These are phyloP conservation scores for Podiceps cristatus DNA, from an alignment of 2,113 vertebrate species.

Conservation along the genomic window DNA sequence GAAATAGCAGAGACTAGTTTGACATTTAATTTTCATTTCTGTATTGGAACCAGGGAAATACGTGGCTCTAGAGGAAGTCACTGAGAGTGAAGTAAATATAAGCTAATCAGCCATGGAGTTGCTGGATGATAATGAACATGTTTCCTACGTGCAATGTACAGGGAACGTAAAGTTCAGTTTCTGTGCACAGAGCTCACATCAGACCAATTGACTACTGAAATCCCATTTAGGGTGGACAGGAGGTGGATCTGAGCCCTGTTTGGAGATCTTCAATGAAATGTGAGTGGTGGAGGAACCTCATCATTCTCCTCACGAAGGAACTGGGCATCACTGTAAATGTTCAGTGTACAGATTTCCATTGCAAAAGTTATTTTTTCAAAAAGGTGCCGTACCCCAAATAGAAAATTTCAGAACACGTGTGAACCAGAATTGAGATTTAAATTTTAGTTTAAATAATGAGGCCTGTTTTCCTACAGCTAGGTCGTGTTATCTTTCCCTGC, in stretches of 20 bases:
- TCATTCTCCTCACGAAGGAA: not conserved
- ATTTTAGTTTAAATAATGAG: not conserved
- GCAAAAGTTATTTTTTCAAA: not conserved
- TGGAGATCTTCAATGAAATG: not conserved
- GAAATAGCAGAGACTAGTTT: slow-evolving; percentile 8
- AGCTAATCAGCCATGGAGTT: not conserved
- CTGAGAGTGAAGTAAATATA: not conserved
- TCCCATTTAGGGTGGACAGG: not conserved
- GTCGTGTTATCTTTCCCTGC: not conserved
- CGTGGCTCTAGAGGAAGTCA: not conserved
- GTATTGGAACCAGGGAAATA: not conserved
- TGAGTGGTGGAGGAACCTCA: not conserved
- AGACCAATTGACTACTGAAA: not conserved
- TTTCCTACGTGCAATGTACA: not conserved
- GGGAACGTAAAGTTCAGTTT: not conserved
- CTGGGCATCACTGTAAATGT: not conserved
- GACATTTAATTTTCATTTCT: slow-evolving; percentile 38
- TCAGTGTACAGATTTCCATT: not conserved
- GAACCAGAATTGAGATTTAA: not conserved
- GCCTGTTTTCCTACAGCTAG: not conserved
- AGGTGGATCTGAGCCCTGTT: not conserved
- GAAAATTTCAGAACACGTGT: not conserved
- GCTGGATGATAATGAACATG: not conserved
- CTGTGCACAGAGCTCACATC: not conserved
- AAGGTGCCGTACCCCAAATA: not conserved